Conservation (phyloP, 2,113 vertebrate genomes). For the Sus scrofa region DNA sequence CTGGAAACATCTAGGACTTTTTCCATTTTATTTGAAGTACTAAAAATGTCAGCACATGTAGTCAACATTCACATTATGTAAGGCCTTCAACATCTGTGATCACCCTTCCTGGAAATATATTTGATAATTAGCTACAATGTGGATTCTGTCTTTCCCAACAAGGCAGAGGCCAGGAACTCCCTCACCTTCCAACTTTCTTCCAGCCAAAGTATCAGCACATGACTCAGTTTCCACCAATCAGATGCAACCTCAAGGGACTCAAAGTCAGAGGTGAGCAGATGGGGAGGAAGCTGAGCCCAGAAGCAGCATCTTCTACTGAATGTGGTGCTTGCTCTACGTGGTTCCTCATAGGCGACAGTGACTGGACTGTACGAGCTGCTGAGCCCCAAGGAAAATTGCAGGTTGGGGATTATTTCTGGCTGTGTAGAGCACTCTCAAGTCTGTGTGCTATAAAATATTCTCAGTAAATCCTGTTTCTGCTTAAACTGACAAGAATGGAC, state of each 20-base stretch:
- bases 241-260: background rate
- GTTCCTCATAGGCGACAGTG: background rate
- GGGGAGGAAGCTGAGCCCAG: background rate
- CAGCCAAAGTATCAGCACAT: background rate
- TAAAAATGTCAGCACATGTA: conserved; percentile 36
- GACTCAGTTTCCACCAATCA: background rate
- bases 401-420: background rate
- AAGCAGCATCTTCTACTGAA: background rate
- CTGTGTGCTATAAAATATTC: background rate
- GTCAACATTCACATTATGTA: conserved; percentile 32
- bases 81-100: background rate
- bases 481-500: background rate
- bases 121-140: conserved; percentile 17
- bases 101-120: background rate
- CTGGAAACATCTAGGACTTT: conserved; percentile 39
- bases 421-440: background rate
- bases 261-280: background rate
- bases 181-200: background rate
- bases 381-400: background rate
- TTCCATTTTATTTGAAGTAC: conserved; percentile 67
- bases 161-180: background rate
- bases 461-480: background rate
- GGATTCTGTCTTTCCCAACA: background rate
- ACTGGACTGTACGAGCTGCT: background rate
- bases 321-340: background rate